phyloP scores from a whole-genome alignment of 2,888 invertebrate genomes.

The Scrobipalpa atriplicella region DNA sequence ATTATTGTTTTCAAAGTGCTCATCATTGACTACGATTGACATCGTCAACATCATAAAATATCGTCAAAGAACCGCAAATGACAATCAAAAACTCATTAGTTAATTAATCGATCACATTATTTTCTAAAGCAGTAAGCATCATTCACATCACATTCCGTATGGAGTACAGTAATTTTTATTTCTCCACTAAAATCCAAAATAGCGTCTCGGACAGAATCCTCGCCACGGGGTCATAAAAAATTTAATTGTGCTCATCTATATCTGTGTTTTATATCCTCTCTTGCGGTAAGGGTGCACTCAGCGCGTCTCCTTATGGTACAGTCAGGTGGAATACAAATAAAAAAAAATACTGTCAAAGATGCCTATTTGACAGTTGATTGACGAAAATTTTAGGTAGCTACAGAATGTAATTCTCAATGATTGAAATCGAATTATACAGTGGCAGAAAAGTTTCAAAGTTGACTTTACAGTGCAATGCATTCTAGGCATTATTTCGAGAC shows the following conservation, averaged over 20 bases:
- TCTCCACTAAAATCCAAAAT: slow-evolving; percentile 19
- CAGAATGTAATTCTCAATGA: no score
- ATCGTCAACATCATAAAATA: no score
- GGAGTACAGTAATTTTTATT: slow-evolving; percentile 20
- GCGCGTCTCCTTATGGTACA: slow-evolving; percentile 4
- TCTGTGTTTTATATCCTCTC: slow-evolving; percentile 25
- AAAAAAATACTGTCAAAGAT: not conserved
- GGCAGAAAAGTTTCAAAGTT: no score
- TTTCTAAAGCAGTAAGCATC: not conserved
- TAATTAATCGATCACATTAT: not conserved
- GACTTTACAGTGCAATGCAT: no score
- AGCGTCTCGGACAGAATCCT: slow-evolving; percentile 7
- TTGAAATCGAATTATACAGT: no score
- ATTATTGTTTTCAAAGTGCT: no score
- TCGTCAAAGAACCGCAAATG: not conserved
- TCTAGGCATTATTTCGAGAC: no score
- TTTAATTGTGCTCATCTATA: slow-evolving; percentile 27
- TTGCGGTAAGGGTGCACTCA: slow-evolving; percentile 12
- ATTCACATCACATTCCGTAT: slow-evolving; percentile 18
- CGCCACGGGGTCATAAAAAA: slow-evolving; percentile 25
- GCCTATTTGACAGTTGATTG: no score
- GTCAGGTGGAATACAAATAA: not conserved
- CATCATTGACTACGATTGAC: no score
- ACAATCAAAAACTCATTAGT: not conserved
- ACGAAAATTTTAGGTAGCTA: no score